Evolutionary conservation across 2,888 invertebrate genomes (phyloP).

Genomic region (Andrena haemorrhoa): DNA sequence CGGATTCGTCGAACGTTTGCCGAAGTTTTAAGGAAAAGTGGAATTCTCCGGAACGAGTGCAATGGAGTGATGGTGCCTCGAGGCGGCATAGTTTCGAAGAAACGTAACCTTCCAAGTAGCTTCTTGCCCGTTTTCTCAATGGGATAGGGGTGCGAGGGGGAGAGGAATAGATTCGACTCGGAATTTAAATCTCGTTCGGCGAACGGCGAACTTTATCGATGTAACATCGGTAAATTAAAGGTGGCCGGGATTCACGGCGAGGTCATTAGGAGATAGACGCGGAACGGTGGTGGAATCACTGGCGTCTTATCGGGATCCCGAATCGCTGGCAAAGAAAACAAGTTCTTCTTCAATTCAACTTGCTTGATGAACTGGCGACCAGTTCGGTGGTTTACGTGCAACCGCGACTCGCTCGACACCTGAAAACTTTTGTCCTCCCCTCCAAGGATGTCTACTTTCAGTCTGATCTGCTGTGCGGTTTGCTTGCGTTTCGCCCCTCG

Average conservation of each 20-base stretch:
- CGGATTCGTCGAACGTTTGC: neutral
- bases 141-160: neutral
- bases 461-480: constrained; percentile 40
- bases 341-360: constrained; percentile 80
- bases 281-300: constrained; percentile 67
- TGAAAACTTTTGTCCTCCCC: constrained; percentile 62
- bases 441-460: constrained; percentile 53
- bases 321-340: constrained; percentile 75
- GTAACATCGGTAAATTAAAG: constrained; percentile 73
- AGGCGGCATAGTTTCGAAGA: neutral
- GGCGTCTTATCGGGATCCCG: constrained; percentile 70
- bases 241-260: constrained; percentile 61
- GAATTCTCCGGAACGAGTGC: neutral
- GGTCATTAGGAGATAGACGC: constrained; percentile 71
- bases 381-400: constrained; percentile 64
- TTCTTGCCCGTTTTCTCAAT: neutral
- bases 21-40: no score
- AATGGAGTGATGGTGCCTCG: neutral
- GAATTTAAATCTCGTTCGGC: constrained; percentile 44
- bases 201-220: constrained; percentile 68
- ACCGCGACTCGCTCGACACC: constrained; percentile 68
- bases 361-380: constrained; percentile 76
- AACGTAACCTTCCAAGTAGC: constrained; percentile 4
- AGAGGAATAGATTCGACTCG: constrained; percentile 8
- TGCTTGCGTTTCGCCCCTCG: constrained; percentile 35